Conservation (phyloP, 1,140 invertebrate genomes). For the Lineus longissimus region DNA sequence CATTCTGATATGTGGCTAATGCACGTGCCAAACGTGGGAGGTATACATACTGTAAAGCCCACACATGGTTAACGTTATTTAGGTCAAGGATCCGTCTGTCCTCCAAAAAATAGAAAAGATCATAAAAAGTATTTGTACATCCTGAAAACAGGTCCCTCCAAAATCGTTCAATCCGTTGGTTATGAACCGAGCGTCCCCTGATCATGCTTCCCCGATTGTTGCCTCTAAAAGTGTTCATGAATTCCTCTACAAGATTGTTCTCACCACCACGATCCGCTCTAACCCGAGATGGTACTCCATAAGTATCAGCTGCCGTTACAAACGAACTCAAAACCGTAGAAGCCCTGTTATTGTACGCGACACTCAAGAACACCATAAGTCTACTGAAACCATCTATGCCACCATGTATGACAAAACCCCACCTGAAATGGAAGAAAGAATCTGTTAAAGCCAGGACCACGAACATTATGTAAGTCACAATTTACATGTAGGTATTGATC, state of each 20-base stretch:
- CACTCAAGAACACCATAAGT: constrained; percentile 17
- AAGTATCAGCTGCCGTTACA: constrained; percentile 4
- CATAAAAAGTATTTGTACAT: no score
- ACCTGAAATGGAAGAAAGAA: constrained; percentile 10
- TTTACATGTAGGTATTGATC: neutral
- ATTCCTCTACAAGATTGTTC: constrained; percentile 22
- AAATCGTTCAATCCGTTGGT: constrained; percentile 9
- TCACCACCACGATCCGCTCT: constrained; percentile 23
- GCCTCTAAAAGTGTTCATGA: constrained; percentile 12
- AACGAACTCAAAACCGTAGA: constrained; percentile 15
- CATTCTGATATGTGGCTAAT: no score
- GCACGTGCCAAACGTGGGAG: no score
- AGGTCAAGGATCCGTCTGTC: no score
- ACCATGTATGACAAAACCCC: constrained; percentile 26
- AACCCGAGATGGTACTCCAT: constrained; percentile 23
- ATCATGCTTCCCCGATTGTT: constrained; percentile 4
- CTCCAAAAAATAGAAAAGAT: no score
- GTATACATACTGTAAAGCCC: no score
- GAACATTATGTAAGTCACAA: no score
- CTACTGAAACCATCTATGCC: constrained; percentile 27
- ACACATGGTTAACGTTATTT: no score
- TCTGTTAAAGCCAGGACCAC: no score
- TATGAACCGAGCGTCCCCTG: constrained; percentile 18
- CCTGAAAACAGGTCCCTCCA: neutral
- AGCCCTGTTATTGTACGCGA: constrained; percentile 18